These are phyloP conservation scores for Lytechinus variegatus DNA, from an alignment of 35 echinoderm and acorn worm species.

Conservation along the genomic window DNA sequence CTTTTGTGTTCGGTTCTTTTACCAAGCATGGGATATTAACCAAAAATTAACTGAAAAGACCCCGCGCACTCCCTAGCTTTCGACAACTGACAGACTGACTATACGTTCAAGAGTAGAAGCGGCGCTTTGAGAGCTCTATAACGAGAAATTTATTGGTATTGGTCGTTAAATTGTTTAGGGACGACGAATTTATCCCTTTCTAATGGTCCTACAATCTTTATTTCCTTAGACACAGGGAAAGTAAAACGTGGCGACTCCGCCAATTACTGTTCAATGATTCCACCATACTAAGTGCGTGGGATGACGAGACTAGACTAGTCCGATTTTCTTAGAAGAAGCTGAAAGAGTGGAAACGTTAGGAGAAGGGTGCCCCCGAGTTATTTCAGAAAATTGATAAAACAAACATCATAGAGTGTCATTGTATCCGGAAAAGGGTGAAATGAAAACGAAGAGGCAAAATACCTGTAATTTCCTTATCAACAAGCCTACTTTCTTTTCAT, in stretches of 20 bases:
- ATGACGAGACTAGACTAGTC: not conserved
- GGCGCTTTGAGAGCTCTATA: not conserved
- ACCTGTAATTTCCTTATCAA: too few relatives aligned
- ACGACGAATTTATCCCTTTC: constrained; percentile 1
- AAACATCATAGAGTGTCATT: too few relatives aligned
- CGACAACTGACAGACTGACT: not conserved
- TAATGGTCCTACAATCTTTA: not conserved
- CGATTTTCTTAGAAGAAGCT: not conserved
- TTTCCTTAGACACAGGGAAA: constrained; percentile 16
- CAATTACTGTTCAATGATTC: constrained; percentile 36
- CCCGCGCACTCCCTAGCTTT: not conserved
- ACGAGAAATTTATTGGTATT: constrained; percentile 55
- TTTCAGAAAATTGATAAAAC: too few relatives aligned
- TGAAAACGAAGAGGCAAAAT: too few relatives aligned
- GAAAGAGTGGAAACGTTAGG: not conserved
- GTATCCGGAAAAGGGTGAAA: too few relatives aligned
- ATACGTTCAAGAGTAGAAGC: not conserved
- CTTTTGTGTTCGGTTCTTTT: too few relatives aligned
- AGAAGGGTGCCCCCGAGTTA: not conserved
- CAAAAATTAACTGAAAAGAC: too few relatives aligned
- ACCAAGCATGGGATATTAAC: too few relatives aligned
- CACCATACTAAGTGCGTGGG: not conserved
- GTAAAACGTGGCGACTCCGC: constrained; percentile 30
- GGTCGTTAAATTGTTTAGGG: constrained; percentile 51
- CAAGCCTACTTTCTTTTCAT: too few relatives aligned